Evolutionary conservation across 2,888 invertebrate species (phyloP).

Genomic region (Dryocosmus kuriphilus): DNA sequence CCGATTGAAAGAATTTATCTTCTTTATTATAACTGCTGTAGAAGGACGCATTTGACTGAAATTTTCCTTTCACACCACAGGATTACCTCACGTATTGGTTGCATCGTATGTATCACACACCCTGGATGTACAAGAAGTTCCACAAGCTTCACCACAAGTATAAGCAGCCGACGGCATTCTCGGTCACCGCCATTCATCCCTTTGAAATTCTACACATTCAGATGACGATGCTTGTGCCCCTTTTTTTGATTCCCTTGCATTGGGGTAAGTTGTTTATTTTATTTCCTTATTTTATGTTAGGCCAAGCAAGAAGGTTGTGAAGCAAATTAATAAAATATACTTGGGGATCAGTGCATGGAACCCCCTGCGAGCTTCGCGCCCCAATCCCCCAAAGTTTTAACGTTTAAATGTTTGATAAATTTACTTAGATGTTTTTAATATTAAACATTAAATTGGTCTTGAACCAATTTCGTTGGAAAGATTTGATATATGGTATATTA

Average conservation of each 20-base stretch:
- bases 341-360: no score
- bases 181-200: constrained; percentile 87
- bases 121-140: constrained; percentile 84
- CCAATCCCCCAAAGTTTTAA: no score
- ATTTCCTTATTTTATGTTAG: neutral
- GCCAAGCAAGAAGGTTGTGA: no score
- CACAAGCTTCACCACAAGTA: constrained; percentile 88
- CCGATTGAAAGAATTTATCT: constrained; percentile 60
- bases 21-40: constrained; percentile 47
- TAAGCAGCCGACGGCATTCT: constrained; percentile 87
- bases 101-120: constrained; percentile 84
- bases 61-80: constrained; percentile 70
- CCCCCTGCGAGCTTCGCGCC: no score
- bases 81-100: constrained; percentile 84
- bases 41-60: constrained; percentile 41
- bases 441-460: no score
- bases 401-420: no score
- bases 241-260: constrained; percentile 83
- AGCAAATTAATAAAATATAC: no score
- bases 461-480: no score
- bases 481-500: no score
- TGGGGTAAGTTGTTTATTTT: constrained; percentile 80
- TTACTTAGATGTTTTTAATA: no score
- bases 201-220: constrained; percentile 84
- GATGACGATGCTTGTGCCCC: constrained; percentile 80